These are phyloP conservation scores for Clanis bilineata DNA, from an alignment of 2,888 invertebrate genomes.

Conservation along the genomic window DNA sequence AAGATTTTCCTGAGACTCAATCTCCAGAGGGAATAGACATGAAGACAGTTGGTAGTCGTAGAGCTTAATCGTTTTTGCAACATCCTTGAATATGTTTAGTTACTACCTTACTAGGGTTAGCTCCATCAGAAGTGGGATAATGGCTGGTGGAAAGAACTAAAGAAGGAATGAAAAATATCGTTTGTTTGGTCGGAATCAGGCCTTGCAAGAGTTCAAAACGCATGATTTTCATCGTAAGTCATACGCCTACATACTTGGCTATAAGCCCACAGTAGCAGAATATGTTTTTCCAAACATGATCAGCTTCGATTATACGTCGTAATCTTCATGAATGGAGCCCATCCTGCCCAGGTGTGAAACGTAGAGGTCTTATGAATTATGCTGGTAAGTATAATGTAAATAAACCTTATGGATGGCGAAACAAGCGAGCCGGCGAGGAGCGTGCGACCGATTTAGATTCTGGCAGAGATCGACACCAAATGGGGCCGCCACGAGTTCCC, in stretches of 20 bases:
- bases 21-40: too few relatives aligned
- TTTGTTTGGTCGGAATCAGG: too few relatives aligned
- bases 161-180: too few relatives aligned
- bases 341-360: background rate
- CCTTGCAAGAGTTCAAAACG: background rate
- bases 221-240: background rate
- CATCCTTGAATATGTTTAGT: too few relatives aligned
- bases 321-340: background rate
- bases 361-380: slow-evolving; percentile 11
- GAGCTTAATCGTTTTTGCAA: too few relatives aligned
- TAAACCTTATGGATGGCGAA: slow-evolving; percentile 52
- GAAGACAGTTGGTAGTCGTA: too few relatives aligned
- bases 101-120: too few relatives aligned
- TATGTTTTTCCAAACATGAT: background rate
- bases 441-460: slow-evolving; percentile 60
- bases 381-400: slow-evolving; percentile 31
- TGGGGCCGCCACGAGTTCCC: slow-evolving; percentile 31
- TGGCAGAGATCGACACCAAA: slow-evolving; percentile 55
- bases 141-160: too few relatives aligned
- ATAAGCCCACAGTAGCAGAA: background rate
- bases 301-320: background rate
- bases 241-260: background rate
- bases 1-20: too few relatives aligned
- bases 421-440: slow-evolving; percentile 41
- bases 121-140: too few relatives aligned